Evolutionary conservation across 2,888 invertebrate genomes (phyloP).

Genomic region (Hyalella azteca): DNA sequence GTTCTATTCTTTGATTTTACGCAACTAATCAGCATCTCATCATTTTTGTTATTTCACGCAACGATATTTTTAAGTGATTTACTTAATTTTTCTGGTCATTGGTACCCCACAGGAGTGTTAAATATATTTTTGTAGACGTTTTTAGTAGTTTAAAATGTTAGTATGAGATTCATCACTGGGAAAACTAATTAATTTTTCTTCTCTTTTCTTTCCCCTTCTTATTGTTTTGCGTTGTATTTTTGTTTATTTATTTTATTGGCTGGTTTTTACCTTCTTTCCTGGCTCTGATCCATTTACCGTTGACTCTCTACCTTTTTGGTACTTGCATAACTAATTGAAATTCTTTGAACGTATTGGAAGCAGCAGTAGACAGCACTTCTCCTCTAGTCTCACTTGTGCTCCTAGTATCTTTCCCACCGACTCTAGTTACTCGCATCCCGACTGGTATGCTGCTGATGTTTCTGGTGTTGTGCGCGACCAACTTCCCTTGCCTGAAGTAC

Average conservation of each 20-base stretch:
- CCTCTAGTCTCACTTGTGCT: constrained; percentile 31
- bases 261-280: constrained; percentile 41
- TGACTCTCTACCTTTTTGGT: too few species aligned
- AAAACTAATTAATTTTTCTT: constrained; percentile 57
- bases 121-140: constrained; percentile 8
- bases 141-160: background rate
- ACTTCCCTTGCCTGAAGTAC: constrained; percentile 33
- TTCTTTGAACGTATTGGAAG: constrained; percentile 27
- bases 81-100: background rate
- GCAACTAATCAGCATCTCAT: too few species aligned
- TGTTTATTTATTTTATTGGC: constrained; percentile 50
- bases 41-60: too few species aligned
- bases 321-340: too few species aligned
- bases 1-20: too few species aligned
- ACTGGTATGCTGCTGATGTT: constrained; percentile 24
- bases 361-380: constrained; percentile 35
- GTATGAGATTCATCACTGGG: background rate
- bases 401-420: constrained; percentile 23
- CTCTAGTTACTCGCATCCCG: constrained; percentile 28
- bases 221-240: constrained; percentile 44
- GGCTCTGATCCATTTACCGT: constrained; percentile 9
- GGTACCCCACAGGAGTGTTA: background rate
- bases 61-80: background rate
- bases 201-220: constrained; percentile 15
- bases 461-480: constrained; percentile 32